Evolutionary conservation across 2,113 vertebrate species (phyloP), one percentile per base, ranked within the genome.

Genomic region (Mormyrus lacerda): DNA sequence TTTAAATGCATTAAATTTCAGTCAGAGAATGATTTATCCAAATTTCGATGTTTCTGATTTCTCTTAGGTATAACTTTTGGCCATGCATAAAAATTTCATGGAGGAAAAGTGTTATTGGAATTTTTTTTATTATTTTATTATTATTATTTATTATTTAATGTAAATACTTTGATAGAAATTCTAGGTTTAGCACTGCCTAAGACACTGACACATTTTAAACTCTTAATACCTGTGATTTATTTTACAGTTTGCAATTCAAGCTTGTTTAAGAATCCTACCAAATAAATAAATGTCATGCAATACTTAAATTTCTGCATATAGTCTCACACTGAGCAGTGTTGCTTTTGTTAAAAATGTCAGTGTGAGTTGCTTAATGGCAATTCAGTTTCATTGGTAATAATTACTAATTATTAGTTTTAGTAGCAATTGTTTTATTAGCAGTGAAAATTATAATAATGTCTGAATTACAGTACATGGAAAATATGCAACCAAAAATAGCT

Each of bases 31-130:
- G 61, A 31, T 31, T 65, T 65, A 27, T 65, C 61, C 39, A 42
- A 50, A 89, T 85, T 85, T 91, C 91, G 91, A 91, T 90, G 91
- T 90, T 85, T 91, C 85, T 92, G 89, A 94, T 92, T 93, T 92
- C 91, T 91, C 91, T 45, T 85, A 3, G 83, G 19, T n/a, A 21
- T 4, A 50, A 3, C 50, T 51, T 50, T 15, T 50, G 7, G 9
- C 11, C n/a, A 27, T 85, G 47, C 47, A 27, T 50, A 1, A 50
- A 50, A 31, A 31, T 31, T 27, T 1, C 24, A 31, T 85, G 84
- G 24, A 50, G 44, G 44, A 35, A 51, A 85, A 85, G 9, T 27
- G 24, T 31, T 85, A 31, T 24, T 47, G 47, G 13, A 5, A n/a
- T n/a, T n/a, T n/a, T n/a, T n/a, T n/a, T n/a, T n/a, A n/a, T n/a